Evolutionary conservation across 2,888 invertebrate species (phyloP).

Genomic region (Argynnis bischoffii): DNA sequence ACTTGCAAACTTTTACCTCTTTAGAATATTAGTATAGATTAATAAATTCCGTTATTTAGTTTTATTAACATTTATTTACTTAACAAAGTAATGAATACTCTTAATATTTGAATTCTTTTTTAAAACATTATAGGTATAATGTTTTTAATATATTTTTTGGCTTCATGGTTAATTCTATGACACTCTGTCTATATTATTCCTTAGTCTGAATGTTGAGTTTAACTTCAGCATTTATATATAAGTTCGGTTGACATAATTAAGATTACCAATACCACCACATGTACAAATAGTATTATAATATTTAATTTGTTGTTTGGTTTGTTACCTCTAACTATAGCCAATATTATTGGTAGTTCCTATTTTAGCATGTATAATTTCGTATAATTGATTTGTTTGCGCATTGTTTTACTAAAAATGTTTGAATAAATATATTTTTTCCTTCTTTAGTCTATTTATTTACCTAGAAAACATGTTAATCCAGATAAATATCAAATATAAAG

Average conservation of each 20-base stretch:
- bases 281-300: conserved; percentile 20
- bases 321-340: conserved; percentile 4
- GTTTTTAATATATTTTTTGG: too few species aligned
- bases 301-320: conserved; percentile 13
- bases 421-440: conserved; percentile 5
- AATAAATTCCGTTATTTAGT: too few species aligned
- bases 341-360: conserved; percentile 20
- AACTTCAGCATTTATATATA: neutral
- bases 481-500: too few species aligned
- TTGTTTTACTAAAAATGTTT: conserved; percentile 1
- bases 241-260: neutral
- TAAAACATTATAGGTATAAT: too few species aligned
- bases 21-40: too few species aligned
- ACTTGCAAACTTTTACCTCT: too few species aligned
- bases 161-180: too few species aligned
- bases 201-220: neutral
- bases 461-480: neutral
- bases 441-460: conserved; percentile 2
- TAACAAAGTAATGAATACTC: too few species aligned
- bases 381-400: too few species aligned
- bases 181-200: too few species aligned
- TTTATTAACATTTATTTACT: too few species aligned
- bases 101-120: too few species aligned
- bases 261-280: neutral
- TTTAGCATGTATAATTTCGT: neutral